phyloP scores from a whole-genome alignment of 2,797 vertebrate species.

The Melanotaenia pygmaea region DNA sequence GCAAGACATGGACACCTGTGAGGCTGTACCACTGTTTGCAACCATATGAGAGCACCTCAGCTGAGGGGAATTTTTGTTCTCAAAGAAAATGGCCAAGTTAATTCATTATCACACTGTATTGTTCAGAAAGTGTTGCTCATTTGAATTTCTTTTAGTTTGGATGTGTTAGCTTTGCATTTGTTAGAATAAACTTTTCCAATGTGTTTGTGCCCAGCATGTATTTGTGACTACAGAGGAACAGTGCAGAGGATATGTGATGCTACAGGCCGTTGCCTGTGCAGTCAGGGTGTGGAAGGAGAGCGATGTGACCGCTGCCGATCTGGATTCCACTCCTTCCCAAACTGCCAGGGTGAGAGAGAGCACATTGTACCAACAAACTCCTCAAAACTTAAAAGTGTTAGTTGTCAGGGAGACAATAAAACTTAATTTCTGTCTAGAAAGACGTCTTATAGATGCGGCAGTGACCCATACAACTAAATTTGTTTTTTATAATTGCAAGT shows the following conservation, averaged over 20 bases:
- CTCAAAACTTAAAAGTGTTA: neutral
- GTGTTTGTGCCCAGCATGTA: constrained; percentile 79
- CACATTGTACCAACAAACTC: neutral
- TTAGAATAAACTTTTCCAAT: constrained; percentile 19
- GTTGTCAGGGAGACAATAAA: neutral
- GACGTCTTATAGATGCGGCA: neutral
- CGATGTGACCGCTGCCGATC: constrained; percentile 84
- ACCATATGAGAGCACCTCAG: constrained; percentile 39
- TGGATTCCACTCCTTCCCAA: constrained; percentile 86
- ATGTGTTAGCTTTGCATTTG: constrained; percentile 15
- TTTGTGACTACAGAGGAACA: constrained; percentile 84
- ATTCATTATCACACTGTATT: constrained; percentile 18
- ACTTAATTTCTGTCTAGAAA: constrained; percentile 20
- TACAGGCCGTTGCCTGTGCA: constrained; percentile 87
- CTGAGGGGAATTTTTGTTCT: constrained; percentile 34
- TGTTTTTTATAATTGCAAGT: neutral
- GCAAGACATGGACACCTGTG: constrained; percentile 31
- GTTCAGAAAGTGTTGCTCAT: constrained; percentile 14
- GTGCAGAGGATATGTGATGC: constrained; percentile 78
- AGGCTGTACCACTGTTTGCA: constrained; percentile 35
- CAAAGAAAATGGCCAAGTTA: constrained; percentile 26
- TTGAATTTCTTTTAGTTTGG: constrained; percentile 26
- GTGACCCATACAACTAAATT: neutral
- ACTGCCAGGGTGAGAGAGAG: constrained; percentile 84
- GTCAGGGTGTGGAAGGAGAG: constrained; percentile 77